Evolutionary conservation across 2,113 vertebrate genomes (phyloP).

Genomic region (Natator depressus): DNA sequence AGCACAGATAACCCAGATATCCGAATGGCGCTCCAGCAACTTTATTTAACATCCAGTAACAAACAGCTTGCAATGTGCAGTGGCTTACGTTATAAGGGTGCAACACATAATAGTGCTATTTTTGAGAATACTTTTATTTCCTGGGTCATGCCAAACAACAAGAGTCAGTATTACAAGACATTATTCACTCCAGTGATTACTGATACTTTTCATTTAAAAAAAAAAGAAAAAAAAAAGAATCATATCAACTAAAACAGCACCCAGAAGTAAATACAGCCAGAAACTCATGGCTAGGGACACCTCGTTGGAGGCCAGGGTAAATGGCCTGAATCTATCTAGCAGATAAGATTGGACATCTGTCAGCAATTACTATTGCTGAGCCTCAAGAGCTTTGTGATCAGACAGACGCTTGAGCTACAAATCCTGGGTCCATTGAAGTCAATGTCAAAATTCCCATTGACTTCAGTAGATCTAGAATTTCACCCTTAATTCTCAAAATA

Average conservation of each 20-base stretch:
- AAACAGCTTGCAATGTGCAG: neutral
- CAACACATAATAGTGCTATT: neutral
- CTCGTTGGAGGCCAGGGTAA: neutral
- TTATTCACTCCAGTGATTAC: neutral
- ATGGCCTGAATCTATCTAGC: neutral
- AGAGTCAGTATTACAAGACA: neutral
- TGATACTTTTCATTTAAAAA: too few species aligned
- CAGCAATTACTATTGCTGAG: neutral
- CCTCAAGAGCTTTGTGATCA: neutral
- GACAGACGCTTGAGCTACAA: neutral
- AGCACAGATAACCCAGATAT: neutral
- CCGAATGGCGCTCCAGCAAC: neutral
- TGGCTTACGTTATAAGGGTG: neutral
- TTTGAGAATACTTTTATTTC: neutral
- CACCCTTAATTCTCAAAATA: neutral
- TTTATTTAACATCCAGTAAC: neutral
- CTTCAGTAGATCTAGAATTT: neutral
- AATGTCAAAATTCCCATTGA: too few species aligned
- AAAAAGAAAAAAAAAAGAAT: neutral
- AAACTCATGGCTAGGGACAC: neutral
- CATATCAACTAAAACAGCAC: neutral
- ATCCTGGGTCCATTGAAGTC: neutral
- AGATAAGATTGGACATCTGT: neutral
- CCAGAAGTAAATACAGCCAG: neutral
- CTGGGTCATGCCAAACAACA: neutral